Evolutionary conservation across 2,797 vertebrate genomes (phyloP).

Genomic region (Typhlichthys subterraneus): DNA sequence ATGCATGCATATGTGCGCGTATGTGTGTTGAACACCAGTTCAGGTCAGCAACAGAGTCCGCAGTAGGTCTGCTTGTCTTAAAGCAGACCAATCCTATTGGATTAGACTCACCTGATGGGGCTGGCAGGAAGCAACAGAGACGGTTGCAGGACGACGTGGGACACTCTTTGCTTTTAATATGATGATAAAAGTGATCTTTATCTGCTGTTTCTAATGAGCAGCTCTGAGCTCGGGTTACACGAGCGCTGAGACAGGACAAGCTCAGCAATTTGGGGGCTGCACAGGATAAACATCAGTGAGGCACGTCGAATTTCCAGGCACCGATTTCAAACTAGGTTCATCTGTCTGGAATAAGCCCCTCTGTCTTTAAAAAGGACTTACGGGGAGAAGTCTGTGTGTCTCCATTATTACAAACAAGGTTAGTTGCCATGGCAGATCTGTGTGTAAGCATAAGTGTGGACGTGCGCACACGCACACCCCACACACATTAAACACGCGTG

Average conservation of each 20-base stretch:
- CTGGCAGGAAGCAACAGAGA: conserved; percentile 23
- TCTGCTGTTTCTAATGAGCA: conserved; percentile 41
- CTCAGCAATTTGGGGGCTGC: conserved; percentile 19
- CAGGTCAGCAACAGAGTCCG: too few relatives aligned
- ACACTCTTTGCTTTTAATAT: conserved; percentile 23
- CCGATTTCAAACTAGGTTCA: conserved; percentile 23
- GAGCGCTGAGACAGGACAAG: conserved; percentile 20
- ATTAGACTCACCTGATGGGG: conserved; percentile 2
- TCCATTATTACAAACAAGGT: conserved; percentile 48
- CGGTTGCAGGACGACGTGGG: conserved; percentile 29
- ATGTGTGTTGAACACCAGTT: too few relatives aligned
- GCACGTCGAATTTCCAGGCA: conserved; percentile 28
- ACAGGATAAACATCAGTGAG: conserved; percentile 38
- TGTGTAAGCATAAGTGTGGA: neutral
- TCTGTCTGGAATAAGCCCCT: conserved; percentile 15
- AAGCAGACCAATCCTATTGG: too few relatives aligned
- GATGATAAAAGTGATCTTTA: conserved; percentile 46
- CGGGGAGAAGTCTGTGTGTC: conserved; percentile 31
- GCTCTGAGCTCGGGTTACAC: conserved; percentile 37
- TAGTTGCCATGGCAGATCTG: neutral
- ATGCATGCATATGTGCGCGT: too few relatives aligned
- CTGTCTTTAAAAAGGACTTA: conserved; percentile 44
- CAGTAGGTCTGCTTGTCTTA: too few relatives aligned
- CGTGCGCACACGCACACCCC: neutral
- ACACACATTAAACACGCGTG: neutral